Evolutionary conservation across 2,113 vertebrate genomes (phyloP), one percentile per base, ranked within the genome.

Genomic region (Rana temporaria): DNA sequence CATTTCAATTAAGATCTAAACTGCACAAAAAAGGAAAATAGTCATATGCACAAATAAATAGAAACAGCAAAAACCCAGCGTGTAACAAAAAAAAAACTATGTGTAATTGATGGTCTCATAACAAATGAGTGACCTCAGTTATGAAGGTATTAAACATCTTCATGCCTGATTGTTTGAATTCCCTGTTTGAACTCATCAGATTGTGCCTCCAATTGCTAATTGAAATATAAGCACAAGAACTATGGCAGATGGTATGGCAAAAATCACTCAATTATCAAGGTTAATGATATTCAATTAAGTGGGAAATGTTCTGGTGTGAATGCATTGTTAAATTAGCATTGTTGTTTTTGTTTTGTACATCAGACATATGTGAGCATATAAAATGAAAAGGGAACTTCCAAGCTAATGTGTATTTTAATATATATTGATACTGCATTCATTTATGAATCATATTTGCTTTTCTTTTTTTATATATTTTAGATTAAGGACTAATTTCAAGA

Each of bases 201-300:
- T 59, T 38, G 42, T 75, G 52, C 57, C 72, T 67, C 63, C 15
- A 57, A 11, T 57, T 48, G 8, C 71, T 82, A 82, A 82, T 82
- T 82, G 80, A 82, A 82, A 82, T 75, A 74, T 75, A 67, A 75
- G 48, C 26, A 38, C 62, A 75, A 42, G 53, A 57, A 67, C 62
- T 48, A 63, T 68, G 55, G 71, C 80, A 82, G 71, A 82, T 82
- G 71, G 80, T 67, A 75, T 75, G 48, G 20, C 53, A 82, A 75
- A 75, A 66, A 63, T 67, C 70, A 67, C 62, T 82, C 71, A 82
- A 67, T 82, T 82, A 82, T 73, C 60, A 82, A 67, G 71, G 80
- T 66, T 75, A 82, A 74, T 82, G 63, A 66, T 73, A 82, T 67
- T 65, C 71, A 75, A 38, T 66, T 82, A 82, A 67, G 63, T 82